Evolutionary conservation across 1,140 invertebrate genomes (phyloP).

Genomic region (Pachypsylla venusta): DNA sequence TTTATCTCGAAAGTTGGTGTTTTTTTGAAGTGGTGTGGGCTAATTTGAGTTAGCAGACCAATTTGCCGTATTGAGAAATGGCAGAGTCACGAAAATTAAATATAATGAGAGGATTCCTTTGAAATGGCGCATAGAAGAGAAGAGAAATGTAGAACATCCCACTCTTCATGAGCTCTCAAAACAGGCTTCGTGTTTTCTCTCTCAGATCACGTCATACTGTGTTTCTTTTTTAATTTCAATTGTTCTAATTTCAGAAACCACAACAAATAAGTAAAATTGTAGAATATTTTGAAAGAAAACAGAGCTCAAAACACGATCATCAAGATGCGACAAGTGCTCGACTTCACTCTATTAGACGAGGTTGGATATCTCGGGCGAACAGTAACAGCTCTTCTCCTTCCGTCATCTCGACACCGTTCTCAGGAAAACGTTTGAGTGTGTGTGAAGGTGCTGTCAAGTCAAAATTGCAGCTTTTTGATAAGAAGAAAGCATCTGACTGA

Average conservation of each 20-base stretch:
- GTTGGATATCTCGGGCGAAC: slow-evolving; percentile 17
- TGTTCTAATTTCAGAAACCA: slow-evolving; percentile 26
- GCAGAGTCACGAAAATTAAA: no score
- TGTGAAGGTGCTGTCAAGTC: slow-evolving; percentile 70
- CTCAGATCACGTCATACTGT: no score
- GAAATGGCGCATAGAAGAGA: no score
- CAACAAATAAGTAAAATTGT: slow-evolving; percentile 69
- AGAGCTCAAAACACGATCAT: slow-evolving; percentile 26
- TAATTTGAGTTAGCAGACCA: no score
- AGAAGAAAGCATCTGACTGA: slow-evolving; percentile 39
- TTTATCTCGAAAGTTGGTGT: no score
- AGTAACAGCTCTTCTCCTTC: slow-evolving; percentile 24
- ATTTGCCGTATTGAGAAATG: no score
- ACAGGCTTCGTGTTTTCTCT: no score
- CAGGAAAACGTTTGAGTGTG: slow-evolving; percentile 40
- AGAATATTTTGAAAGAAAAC: slow-evolving; percentile 71
- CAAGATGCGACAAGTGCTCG: background rate
- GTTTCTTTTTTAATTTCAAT: no score
- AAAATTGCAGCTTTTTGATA: slow-evolving; percentile 71
- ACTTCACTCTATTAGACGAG: slow-evolving; percentile 15
- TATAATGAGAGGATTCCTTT: no score
- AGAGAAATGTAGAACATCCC: no score
- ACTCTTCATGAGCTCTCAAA: no score
- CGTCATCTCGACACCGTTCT: slow-evolving; percentile 27
- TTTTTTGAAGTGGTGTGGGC: no score